phyloP scores from a whole-genome alignment of 2,797 vertebrate genomes.

The Cheirogaleus major region DNA sequence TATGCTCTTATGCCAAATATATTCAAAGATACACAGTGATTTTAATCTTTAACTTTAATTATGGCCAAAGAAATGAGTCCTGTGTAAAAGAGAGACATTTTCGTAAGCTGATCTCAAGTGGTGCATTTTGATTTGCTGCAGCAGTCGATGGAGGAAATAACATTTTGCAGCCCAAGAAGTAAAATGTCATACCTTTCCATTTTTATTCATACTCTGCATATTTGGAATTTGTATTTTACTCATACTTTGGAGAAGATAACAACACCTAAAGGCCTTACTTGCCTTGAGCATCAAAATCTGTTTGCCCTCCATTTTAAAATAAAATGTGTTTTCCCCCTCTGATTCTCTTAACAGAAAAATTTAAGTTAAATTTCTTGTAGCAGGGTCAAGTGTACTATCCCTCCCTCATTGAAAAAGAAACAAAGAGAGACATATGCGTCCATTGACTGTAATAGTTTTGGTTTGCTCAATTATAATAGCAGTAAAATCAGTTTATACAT shows the following conservation, averaged over 20 bases:
- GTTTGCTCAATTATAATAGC: neutral
- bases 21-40: neutral
- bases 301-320: conserved; percentile 14
- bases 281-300: neutral
- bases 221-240: conserved; percentile 9
- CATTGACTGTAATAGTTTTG: neutral
- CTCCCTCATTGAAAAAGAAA: conserved; percentile 4
- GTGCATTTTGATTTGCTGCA: neutral
- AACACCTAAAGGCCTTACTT: neutral
- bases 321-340: neutral
- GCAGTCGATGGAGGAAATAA: neutral
- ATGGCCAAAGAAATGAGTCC: neutral
- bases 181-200: neutral
- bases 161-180: neutral
- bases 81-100: neutral
- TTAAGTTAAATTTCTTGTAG: neutral
- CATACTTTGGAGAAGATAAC: neutral
- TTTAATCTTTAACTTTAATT: conserved; percentile 43
- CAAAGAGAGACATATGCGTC: neutral
- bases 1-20: neutral
- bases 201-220: neutral
- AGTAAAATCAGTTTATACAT: neutral
- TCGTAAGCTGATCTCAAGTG: neutral
- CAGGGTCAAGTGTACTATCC: neutral
- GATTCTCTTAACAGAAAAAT: neutral